Conservation (phyloP, 2,113 vertebrate species). For the Gymnogyps californianus region DNA sequence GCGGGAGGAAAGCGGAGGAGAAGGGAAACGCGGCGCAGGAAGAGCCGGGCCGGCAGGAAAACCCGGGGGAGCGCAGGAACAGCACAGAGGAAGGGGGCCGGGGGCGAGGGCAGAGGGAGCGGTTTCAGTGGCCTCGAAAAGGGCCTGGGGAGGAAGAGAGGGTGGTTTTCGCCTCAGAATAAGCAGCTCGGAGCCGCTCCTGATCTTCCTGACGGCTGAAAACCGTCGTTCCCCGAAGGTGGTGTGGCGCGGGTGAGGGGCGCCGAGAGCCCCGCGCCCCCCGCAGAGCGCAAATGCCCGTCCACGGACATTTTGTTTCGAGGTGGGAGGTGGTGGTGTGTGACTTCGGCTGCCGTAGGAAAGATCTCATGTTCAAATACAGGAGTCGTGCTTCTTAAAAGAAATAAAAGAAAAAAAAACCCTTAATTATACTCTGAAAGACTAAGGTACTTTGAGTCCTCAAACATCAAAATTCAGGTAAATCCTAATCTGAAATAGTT, state of each 20-base stretch:
- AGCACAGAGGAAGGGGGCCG: background rate
- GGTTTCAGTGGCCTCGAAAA: background rate
- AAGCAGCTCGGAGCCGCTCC: background rate
- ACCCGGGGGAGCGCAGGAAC: background rate
- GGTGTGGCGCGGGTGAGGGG: background rate
- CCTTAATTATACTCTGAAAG: background rate
- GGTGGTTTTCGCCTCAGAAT: background rate
- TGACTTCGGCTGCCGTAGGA: fast-evolving
- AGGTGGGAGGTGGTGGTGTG: background rate
- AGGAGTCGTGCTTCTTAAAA: background rate
- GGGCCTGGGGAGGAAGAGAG: background rate
- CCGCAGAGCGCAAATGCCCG: background rate
- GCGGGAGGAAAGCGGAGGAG: background rate
- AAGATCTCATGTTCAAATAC: fast-evolving
- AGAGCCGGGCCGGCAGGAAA: background rate
- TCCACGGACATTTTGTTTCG: fast-evolving
- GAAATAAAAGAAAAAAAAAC: background rate
- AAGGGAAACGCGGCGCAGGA: background rate
- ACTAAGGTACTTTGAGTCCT: background rate
- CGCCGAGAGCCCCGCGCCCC: background rate
- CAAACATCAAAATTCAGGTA: background rate
- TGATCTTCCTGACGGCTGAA: background rate
- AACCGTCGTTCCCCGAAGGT: background rate
- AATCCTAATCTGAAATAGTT: background rate
- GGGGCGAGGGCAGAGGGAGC: background rate